Percentiles rank a stretch among this genome's conserved stretches.
These are phyloP conservation scores for Beris chalybata DNA, from an alignment of 2,888 invertebrate genomes.

Conservation along the genomic window DNA sequence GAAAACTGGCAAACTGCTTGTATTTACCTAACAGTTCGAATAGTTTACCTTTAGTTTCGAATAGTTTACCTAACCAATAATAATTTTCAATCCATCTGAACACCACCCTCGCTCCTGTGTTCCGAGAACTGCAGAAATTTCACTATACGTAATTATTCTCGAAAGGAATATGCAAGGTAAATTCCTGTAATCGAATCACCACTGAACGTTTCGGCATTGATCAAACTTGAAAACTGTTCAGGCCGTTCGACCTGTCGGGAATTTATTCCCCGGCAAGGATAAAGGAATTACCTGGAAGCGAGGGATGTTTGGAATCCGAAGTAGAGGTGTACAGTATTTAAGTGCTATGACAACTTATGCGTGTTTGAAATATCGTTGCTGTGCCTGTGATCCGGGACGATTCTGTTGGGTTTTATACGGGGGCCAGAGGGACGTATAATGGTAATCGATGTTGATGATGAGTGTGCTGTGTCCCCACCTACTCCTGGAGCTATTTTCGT, in stretches of 20 bases:
- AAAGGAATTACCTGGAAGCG: neutral
- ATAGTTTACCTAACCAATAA: neutral
- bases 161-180: slow-evolving; percentile 24
- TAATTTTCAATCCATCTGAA: slow-evolving; percentile 9
- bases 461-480: too few species aligned
- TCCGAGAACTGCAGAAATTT: slow-evolving; percentile 6
- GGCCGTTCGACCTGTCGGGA: neutral
- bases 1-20: too few species aligned
- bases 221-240: slow-evolving; percentile 28
- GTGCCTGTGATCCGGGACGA: slow-evolving; percentile 4
- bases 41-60: too few species aligned
- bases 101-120: slow-evolving; percentile 4
- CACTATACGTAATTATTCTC: slow-evolving; percentile 31
- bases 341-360: slow-evolving; percentile 31
- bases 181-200: slow-evolving; percentile 30
- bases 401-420: neutral
- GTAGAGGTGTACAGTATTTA: slow-evolving; percentile 15
- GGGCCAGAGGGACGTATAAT: too few species aligned
- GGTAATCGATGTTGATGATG: too few species aligned
- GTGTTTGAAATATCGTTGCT: slow-evolving; percentile 20
- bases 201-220: slow-evolving; percentile 25
- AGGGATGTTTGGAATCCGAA: neutral
- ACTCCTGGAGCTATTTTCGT: slow-evolving; percentile 4
- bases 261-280: slow-evolving; percentile 3
- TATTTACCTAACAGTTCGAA: too few species aligned